A percentile compares a stretch with the other conserved stretches of the same genome.
These are phyloP conservation scores for Melipona beecheii DNA, from an alignment of 2,888 invertebrate species.

Conservation along the genomic window DNA sequence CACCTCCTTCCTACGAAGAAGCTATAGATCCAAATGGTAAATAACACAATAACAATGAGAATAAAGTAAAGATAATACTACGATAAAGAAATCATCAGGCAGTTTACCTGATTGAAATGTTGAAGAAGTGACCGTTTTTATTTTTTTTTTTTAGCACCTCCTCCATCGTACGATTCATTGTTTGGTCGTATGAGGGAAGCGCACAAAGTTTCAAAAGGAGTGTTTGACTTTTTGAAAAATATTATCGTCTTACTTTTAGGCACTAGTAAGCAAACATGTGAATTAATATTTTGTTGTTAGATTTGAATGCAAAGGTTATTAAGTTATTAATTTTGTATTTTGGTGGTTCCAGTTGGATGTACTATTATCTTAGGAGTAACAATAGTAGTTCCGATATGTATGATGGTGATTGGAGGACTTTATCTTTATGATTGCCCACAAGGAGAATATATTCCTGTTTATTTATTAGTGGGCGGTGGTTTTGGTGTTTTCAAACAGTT, in stretches of 20 bases:
- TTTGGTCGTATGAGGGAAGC: constrained; percentile 88
- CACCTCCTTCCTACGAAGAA: constrained; percentile 88
- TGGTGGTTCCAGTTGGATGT: constrained; percentile 86
- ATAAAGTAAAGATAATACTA: background rate
- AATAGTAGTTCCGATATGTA: constrained; percentile 88
- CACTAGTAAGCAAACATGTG: constrained; percentile 85
- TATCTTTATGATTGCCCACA: constrained; percentile 88
- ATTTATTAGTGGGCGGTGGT: constrained; percentile 88
- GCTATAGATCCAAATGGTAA: constrained; percentile 87
- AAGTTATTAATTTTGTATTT: constrained; percentile 10
- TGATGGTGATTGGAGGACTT: constrained; percentile 88
- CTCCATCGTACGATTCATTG: constrained; percentile 88
- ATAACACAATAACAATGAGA: background rate
- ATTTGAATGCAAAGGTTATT: background rate
- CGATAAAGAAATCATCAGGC: no score
- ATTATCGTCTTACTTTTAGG: constrained; percentile 86
- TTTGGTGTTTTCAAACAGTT: constrained; percentile 88
- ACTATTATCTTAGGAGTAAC: constrained; percentile 87
- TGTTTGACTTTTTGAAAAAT: constrained; percentile 87
- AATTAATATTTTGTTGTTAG: constrained; percentile 1
- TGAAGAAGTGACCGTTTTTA: constrained; percentile 7
- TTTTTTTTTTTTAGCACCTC: constrained; percentile 84
- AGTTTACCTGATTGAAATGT: background rate
- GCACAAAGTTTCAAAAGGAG: constrained; percentile 86
- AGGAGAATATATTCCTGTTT: constrained; percentile 89